phyloP scores from a whole-genome alignment of 2,113 vertebrate species.

The Vireo altiloquus region DNA sequence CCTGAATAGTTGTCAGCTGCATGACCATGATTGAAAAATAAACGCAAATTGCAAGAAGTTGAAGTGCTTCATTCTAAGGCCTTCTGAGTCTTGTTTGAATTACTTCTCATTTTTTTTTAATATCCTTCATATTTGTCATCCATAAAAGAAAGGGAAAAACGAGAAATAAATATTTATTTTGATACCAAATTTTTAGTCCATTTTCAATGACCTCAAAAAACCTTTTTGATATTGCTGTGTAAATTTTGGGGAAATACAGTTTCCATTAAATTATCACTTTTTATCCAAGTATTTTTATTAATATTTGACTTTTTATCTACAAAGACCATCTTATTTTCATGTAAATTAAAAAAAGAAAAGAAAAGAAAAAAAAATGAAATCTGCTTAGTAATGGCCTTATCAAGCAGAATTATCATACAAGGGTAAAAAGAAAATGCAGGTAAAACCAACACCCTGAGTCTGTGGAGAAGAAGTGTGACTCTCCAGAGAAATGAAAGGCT shows the following conservation, averaged over 20 bases:
- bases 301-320: neutral
- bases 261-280: neutral
- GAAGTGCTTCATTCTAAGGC: neutral
- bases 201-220: neutral
- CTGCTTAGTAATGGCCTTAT: neutral
- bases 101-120: neutral
- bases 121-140: neutral
- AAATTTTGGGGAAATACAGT: neutral
- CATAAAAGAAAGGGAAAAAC: neutral
- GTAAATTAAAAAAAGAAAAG: neutral
- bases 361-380: neutral
- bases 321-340: neutral
- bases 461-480: neutral
- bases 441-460: neutral
- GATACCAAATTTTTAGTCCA: fast-evolving
- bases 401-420: neutral
- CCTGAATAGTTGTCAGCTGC: neutral
- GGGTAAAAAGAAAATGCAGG: neutral
- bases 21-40: neutral
- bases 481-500: neutral
- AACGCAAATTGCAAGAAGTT: neutral
- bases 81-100: neutral
- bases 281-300: neutral
- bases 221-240: neutral
- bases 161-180: neutral